Base-by-base conservation (phyloP, 2,113 vertebrate species). In the Nicator chloris region DNA sequence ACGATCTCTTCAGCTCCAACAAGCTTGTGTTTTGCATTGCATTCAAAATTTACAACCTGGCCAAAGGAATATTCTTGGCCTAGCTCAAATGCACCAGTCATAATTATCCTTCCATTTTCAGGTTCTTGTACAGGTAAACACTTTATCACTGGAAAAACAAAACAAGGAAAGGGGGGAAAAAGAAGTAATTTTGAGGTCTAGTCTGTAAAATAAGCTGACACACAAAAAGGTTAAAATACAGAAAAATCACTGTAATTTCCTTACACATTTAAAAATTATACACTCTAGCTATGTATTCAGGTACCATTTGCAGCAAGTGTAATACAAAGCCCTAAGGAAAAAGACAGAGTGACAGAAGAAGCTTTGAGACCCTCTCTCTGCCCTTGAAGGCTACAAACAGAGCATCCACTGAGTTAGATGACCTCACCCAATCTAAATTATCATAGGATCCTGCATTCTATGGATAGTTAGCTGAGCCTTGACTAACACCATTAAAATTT, bases 31-130 rank as follows among this genome's bases (percentile, higher is more conserved):
- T 95, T 90, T 33, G 75, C 31, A 13, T 72, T 81, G 42, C 99
- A 99, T 61, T 98, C 96, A 97, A 99, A 98, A 31, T 51, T 91
- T 20, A 99, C 47, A 33, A 97, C 97, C 28, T 98, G 97, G 56
- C 98, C 97, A 90, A 97, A 98, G 47, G 86, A 81, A 64, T 98
- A 98, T 37, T 97, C 97, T 24, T 70, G 91, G 7, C 93, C 94
- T 13, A 92, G 35, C 5, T 96, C 96, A 42, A 86, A 71, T 24
- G 71, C n/a, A 44, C 87, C 92, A 28, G 76, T 76, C 19, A 26
- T 12, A 80, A 98, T 15, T 69, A 57, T 82, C 45, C 93, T 95
- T 65, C 96, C 96, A 77, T 95, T 97, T 81, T 94, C 39, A 49
- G 94, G 90, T 59, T 83, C 88, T 72, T 54, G 10, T 42, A 95